phyloP scores from a whole-genome alignment of 1,140 invertebrate genomes.

The Capitella teleta region DNA sequence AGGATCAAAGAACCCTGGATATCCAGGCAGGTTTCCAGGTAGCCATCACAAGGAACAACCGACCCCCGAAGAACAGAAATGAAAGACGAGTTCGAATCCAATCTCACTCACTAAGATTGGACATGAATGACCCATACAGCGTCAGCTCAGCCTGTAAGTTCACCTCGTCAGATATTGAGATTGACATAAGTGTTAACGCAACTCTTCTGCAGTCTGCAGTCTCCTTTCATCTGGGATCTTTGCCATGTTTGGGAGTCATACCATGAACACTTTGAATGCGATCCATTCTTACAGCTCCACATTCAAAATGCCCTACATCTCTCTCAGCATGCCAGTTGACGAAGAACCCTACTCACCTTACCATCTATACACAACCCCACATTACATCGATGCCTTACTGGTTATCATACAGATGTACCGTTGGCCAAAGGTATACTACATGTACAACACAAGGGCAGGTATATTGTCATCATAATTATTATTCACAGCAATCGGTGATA shows the following conservation, averaged over 20 bases:
- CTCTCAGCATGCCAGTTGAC: conserved; percentile 16
- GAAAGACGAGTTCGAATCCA: too few relatives aligned
- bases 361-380: conserved; percentile 58
- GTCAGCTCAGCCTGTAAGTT: too few relatives aligned
- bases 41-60: too few relatives aligned
- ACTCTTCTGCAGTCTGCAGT: conserved; percentile 78
- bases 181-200: too few relatives aligned
- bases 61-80: too few relatives aligned
- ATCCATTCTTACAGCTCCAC: conserved; percentile 88
- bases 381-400: conserved; percentile 81
- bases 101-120: too few relatives aligned
- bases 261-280: conserved; percentile 81
- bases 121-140: too few relatives aligned
- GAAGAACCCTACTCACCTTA: background rate
- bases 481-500: conserved; percentile 3
- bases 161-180: too few relatives aligned
- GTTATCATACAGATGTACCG: conserved; percentile 80
- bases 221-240: conserved; percentile 82
- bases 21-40: too few relatives aligned
- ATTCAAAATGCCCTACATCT: conserved; percentile 91
- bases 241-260: conserved; percentile 79
- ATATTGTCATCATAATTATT: conserved; percentile 2
- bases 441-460: conserved; percentile 93
- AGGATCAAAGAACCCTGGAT: too few relatives aligned
- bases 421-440: conserved; percentile 84